Percentiles rank a stretch among this genome's conserved stretches.
Conservation (phyloP, 2,888 invertebrate species). For the Dryadula phaetusa region DNA sequence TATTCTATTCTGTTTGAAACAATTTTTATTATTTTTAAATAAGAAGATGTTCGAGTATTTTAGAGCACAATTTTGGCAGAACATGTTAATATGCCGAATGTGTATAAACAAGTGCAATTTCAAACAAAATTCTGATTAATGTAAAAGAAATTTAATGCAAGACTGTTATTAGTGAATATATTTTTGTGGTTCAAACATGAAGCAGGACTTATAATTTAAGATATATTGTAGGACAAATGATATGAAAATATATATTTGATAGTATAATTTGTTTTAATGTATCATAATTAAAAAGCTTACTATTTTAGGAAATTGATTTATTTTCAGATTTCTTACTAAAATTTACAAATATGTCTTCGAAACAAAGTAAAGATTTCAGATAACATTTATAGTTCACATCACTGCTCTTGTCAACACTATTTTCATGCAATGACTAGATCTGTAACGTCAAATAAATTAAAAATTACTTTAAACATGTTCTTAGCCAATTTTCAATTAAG, state of each 20-base stretch:
- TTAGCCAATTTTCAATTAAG: no score
- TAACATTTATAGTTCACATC: slow-evolving; percentile 9
- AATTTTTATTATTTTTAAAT: neutral
- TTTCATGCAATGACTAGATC: slow-evolving; percentile 14
- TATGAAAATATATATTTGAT: slow-evolving; percentile 48
- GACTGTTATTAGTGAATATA: slow-evolving; percentile 34
- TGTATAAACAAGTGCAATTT: slow-evolving; percentile 37
- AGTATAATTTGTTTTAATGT: slow-evolving; percentile 24
- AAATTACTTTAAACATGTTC: no score
- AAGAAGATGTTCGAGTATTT: neutral
- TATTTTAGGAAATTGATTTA: slow-evolving; percentile 35
- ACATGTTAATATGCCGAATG: neutral
- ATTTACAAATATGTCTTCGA: slow-evolving; percentile 32
- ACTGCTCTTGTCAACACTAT: slow-evolving; percentile 1
- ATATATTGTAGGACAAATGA: slow-evolving; percentile 39
- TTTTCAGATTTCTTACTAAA: slow-evolving; percentile 33
- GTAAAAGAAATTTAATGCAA: slow-evolving; percentile 31
- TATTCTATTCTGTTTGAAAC: neutral
- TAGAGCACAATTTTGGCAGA: slow-evolving; percentile 15
- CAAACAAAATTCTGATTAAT: slow-evolving; percentile 24
- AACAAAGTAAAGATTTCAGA: slow-evolving; percentile 1
- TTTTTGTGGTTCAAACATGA: slow-evolving; percentile 34
- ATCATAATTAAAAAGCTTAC: slow-evolving; percentile 14
- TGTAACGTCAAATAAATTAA: slow-evolving; percentile 42
- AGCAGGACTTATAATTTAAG: slow-evolving; percentile 44